phyloP scores from a whole-genome alignment of 2,797 vertebrate species.

The Psittacula derbiana region DNA sequence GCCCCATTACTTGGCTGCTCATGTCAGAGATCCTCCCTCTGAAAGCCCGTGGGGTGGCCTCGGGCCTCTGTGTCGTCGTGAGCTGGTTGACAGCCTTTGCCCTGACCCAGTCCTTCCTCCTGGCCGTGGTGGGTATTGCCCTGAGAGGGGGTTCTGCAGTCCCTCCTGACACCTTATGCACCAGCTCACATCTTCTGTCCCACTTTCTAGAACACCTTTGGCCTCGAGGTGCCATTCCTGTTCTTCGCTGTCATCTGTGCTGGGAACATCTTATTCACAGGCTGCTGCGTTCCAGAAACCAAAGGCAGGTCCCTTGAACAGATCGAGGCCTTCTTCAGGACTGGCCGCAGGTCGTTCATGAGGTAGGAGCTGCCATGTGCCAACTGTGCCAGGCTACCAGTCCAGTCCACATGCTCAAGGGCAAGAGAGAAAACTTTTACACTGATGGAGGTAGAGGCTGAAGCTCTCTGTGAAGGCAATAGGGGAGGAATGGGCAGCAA shows the following conservation, averaged over 20 bases:
- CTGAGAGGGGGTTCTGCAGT: accelerated
- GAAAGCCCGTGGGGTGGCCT: slow-evolving; percentile 86
- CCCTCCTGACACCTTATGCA: not conserved
- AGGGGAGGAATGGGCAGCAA: not conserved
- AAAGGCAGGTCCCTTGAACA: slow-evolving; percentile 89
- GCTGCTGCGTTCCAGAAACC: slow-evolving; percentile 90
- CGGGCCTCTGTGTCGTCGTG: slow-evolving; percentile 88
- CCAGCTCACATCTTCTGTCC: not conserved
- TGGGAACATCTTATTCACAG: slow-evolving; percentile 85
- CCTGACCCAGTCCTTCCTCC: slow-evolving; percentile 85
- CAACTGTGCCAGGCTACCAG: not conserved
- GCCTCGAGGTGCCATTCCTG: slow-evolving; percentile 87
- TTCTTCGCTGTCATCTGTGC: slow-evolving; percentile 84
- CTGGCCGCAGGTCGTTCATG: slow-evolving; percentile 67
- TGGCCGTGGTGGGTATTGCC: slow-evolving; percentile 77
- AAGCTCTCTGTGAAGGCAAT: not conserved
- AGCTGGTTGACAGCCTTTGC: slow-evolving; percentile 93
- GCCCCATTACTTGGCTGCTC: slow-evolving; percentile 95
- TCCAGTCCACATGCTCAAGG: not conserved
- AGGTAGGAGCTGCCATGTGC: not conserved
- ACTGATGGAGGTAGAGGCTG: not conserved
- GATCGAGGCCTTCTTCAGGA: slow-evolving; percentile 91
- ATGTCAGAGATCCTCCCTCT: slow-evolving; percentile 95
- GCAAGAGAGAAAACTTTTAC: not conserved
- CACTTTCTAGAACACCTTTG: slow-evolving; percentile 70